phyloP scores from a whole-genome alignment of 2,888 invertebrate species.

The Drosophila anomalata region DNA sequence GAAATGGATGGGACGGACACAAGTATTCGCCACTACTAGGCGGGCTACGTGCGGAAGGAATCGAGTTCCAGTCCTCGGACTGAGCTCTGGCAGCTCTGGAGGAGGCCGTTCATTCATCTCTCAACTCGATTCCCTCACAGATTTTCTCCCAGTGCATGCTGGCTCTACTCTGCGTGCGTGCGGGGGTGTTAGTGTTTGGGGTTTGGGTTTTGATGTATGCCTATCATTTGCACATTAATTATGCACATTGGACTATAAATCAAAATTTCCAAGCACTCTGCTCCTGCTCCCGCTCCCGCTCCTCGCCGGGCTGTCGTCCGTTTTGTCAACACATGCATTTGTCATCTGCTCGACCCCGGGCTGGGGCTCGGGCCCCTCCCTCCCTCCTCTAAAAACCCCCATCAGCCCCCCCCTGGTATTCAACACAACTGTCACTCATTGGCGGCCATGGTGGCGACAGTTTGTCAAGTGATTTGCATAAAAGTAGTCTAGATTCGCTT shows the following conservation, averaged over 20 bases:
- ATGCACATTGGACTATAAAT: slow-evolving; percentile 73
- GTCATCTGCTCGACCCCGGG: slow-evolving; percentile 62
- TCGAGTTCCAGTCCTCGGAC: neutral
- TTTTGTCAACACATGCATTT: slow-evolving; percentile 75
- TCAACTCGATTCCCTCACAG: neutral
- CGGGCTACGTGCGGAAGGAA: neutral
- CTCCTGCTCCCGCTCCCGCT: neutral
- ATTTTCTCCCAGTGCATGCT: slow-evolving; percentile 10
- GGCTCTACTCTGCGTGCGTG: slow-evolving; percentile 1
- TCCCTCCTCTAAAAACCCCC: neutral
- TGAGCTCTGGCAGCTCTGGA: too few species aligned
- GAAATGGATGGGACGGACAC: neutral
- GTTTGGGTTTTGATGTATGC: slow-evolving; percentile 44
- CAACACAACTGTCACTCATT: slow-evolving; percentile 40
- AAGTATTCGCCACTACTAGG: too few species aligned
- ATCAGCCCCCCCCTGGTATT: neutral
- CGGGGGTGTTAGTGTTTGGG: slow-evolving; percentile 13
- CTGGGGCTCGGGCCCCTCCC: too few species aligned
- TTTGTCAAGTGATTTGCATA: slow-evolving; percentile 70
- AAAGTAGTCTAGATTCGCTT: slow-evolving; percentile 45
- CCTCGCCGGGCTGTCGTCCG: slow-evolving; percentile 24
- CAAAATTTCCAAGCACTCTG: slow-evolving; percentile 55
- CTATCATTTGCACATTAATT: slow-evolving; percentile 76
- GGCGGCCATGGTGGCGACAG: slow-evolving; percentile 45
- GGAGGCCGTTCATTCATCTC: too few species aligned